Evolutionary conservation across 2,888 invertebrate species (phyloP), one percentile per base, ranked within the genome.

Genomic region (Mactromeris polynyma): DNA sequence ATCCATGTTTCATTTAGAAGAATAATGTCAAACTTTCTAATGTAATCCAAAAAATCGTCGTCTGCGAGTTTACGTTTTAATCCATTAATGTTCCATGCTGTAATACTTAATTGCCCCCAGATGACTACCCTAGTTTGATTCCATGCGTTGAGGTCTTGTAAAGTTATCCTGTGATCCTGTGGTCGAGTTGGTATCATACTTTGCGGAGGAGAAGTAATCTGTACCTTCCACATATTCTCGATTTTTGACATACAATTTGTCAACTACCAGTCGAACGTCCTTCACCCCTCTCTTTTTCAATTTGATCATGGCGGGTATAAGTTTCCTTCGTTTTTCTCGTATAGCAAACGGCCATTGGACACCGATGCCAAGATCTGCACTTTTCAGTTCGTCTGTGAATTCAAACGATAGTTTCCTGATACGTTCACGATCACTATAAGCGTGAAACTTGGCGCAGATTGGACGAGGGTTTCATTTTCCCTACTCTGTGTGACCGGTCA

Each of bases 1-100:
- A 80, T 46, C 80, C 80, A 80, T 11, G 80, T 80, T 80, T 80
- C 80, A 51, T 80, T 80, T 46, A 80, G 38, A 46, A 54, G 58
- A 1, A 82, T 21, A 19, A 58, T 36, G 31, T 58, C 81, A 58
- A n/a, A 58, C 33, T 58, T 64, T 21, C 21, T 19, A 54, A 82
- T 31, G 36, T 42, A 82, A 26, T 54, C 19, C 7, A 82, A 36
- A 64, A 82, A 82, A 14, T 82, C 81, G 4, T 36, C 7, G 31
- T 82, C 81, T 4, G 14, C 2, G 36, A 82, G 26, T 64, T 82
- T 82, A 19, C 81, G 31, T 58, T 58, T 54, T 58, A 82, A 64
- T 6, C 81, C 58, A 46, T 82, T 54, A 11, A 82, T 64, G 38
- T 82, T 82, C 81, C 81, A 82, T n/a, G 58, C 26, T 21, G 54